Evolutionary conservation across 2,113 vertebrate genomes (phyloP).

Genomic region (Dicerorhinus sumatrensis): DNA sequence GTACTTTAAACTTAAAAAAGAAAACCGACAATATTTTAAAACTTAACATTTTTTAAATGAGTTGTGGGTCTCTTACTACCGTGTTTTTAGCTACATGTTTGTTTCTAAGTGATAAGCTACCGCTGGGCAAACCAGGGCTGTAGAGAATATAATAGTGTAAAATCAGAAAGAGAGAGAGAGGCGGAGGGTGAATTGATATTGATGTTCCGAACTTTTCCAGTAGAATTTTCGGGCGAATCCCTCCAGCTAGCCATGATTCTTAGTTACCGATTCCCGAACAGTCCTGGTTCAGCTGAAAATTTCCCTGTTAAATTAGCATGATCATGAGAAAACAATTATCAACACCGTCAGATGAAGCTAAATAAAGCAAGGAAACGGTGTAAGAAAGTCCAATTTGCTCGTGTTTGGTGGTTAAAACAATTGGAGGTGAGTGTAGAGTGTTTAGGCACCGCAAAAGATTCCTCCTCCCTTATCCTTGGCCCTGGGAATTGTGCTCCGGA

Average conservation of each 20-base stretch:
- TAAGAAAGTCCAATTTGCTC: neutral
- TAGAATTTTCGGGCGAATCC: conserved; percentile 11
- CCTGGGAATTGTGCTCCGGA: neutral
- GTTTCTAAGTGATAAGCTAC: neutral
- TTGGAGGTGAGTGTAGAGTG: neutral
- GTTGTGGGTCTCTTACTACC: neutral
- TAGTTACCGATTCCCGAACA: neutral
- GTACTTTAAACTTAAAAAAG: neutral
- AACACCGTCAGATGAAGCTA: neutral
- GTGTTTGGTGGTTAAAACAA: neutral
- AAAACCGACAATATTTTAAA: conserved; percentile 17
- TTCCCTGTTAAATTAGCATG: neutral
- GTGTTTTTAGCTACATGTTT: neutral
- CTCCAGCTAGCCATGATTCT: neutral
- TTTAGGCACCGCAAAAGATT: neutral
- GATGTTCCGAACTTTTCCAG: neutral
- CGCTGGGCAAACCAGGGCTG: neutral
- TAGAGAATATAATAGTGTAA: neutral
- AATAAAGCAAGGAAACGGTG: neutral
- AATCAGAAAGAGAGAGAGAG: neutral
- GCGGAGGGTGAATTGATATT: neutral
- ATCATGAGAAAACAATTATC: conserved; percentile 37
- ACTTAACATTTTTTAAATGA: neutral
- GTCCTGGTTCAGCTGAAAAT: neutral
- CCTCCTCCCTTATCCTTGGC: neutral